Percentiles rank a stretch among this genome's conserved stretches.
phyloP scores from a whole-genome alignment of 1,140 invertebrate genomes.

The Camponotus floridanus region DNA sequence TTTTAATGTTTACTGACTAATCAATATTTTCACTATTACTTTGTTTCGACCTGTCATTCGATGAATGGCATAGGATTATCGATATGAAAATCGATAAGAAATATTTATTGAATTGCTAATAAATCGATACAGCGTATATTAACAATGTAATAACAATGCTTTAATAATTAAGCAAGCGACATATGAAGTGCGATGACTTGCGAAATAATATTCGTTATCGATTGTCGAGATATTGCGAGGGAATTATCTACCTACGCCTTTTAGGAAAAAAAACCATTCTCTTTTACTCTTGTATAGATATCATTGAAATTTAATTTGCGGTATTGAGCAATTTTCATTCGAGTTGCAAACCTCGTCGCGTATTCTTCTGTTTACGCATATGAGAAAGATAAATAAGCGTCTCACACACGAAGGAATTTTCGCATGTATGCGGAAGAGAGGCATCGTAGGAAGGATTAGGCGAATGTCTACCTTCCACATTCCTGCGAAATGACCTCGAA shows the following conservation, averaged over 20 bases:
- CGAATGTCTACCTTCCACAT: neutral
- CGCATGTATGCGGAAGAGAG: neutral
- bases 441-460: neutral
- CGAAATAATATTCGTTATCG: neutral
- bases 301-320: constrained; percentile 7
- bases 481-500: neutral
- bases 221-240: neutral
- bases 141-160: neutral
- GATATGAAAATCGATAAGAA: neutral
- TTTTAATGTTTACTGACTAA: neutral
- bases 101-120: neutral
- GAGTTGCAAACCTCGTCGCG: neutral
- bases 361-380: neutral
- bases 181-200: neutral
- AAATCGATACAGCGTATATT: neutral
- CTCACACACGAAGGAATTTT: neutral
- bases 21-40: constrained; percentile 10
- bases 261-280: neutral
- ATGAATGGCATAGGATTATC: neutral
- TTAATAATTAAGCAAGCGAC: neutral
- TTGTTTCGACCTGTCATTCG: too few relatives aligned
- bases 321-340: neutral
- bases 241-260: neutral
- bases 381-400: neutral
- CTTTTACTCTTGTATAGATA: too few relatives aligned